Evolutionary conservation across 2,888 invertebrate genomes (phyloP), one percentile per base, ranked within the genome.

Genomic region (Hypselothyrea guttata): DNA sequence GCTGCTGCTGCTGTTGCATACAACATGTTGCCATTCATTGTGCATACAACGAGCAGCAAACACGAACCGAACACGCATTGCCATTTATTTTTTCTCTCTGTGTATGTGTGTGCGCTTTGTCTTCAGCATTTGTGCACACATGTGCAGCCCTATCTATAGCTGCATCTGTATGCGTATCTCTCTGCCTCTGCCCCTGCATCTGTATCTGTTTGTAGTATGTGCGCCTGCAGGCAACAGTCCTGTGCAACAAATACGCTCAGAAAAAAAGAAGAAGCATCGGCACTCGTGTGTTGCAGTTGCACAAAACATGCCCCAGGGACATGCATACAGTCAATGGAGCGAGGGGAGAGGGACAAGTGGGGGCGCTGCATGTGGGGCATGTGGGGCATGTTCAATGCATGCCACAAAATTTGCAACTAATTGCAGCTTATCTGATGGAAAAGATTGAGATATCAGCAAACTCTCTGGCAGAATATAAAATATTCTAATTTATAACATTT

Each of bases 401-500:
- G 71, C 59, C 66, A 81, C 77, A 81, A 71, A 73, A 71, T 81
- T 67, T 61, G 77, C 67, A 60, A 71, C 84, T 84, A 77, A 77
- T 81, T 81, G 81, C 54, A 71, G 71, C 64, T 79, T 67, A 67
- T 78, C 72, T 78, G 37, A 45, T 53, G 54, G 5, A 45, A 46
- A 37, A 31, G 51, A 11, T 12, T 4, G 37, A 38, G 59, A 71
- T 52, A 45, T 48, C 22, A 22, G 22, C 22, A 28, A 41, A 11
- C 18, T 41, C n/a, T n/a, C n/a, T n/a, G n/a, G 48, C 16, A 1
- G 1, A 12, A 13, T 18, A n/a, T n/a, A n/a, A n/a, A n/a, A n/a
- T n/a, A n/a, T n/a, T n/a, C n/a, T n/a, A n/a, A n/a, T n/a, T n/a
- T n/a, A n/a, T n/a, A n/a, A n/a, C n/a, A n/a, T n/a, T n/a, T n/a